Conservation (phyloP, 2,888 invertebrate species). For the Sinopyrophorus schimmeli region DNA sequence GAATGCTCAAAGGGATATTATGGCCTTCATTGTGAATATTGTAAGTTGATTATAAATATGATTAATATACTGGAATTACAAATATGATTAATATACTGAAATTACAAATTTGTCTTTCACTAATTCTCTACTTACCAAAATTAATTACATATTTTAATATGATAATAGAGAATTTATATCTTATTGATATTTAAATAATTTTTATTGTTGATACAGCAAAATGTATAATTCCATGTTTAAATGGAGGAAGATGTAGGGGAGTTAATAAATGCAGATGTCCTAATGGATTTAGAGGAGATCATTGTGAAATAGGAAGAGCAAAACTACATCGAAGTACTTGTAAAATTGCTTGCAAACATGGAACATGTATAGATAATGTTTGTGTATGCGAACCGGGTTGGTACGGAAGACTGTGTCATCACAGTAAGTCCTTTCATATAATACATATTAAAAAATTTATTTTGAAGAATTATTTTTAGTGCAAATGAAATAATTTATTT, state of each 20-base stretch:
- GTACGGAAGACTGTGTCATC: conserved; percentile 80
- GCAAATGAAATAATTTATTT: conserved; percentile 12
- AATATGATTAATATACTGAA: not conserved
- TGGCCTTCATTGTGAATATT: conserved; percentile 87
- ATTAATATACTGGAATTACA: conserved; percentile 2
- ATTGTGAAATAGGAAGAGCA: conserved; percentile 86
- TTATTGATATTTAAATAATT: too few species aligned
- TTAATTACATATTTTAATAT: too few species aligned
- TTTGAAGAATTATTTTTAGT: conserved; percentile 6
- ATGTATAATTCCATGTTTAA: conserved; percentile 80
- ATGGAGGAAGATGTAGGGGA: conserved; percentile 87
- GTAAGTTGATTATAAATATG: conserved; percentile 63
- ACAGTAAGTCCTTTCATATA: conserved; percentile 62
- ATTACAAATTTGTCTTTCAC: conserved; percentile 1
- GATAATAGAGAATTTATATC: too few species aligned
- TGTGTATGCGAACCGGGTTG: conserved; percentile 84
- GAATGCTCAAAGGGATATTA: conserved; percentile 90
- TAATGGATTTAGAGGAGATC: conserved; percentile 81
- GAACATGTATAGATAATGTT: conserved; percentile 70
- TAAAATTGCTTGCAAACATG: conserved; percentile 75
- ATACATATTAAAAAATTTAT: not conserved
- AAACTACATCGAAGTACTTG: conserved; percentile 70
- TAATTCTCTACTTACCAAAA: not conserved
- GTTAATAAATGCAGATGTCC: conserved; percentile 89
- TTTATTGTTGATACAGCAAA: conserved; percentile 44